phyloP scores from a whole-genome alignment of 2,888 invertebrate species.

The Palloptera scutellata region DNA sequence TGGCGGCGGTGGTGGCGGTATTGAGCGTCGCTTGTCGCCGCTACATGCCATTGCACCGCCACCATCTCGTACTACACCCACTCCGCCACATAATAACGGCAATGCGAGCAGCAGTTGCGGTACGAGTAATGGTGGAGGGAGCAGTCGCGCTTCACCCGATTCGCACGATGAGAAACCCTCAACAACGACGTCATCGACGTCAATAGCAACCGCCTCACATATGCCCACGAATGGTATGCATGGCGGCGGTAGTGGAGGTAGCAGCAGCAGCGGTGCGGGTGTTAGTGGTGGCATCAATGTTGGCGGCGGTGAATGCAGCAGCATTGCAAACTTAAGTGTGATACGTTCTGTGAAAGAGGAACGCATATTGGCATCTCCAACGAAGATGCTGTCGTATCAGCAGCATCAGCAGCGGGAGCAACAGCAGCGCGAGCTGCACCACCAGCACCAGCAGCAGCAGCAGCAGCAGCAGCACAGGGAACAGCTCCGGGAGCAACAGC shows the following conservation, averaged over 20 bases:
- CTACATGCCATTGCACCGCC: slow-evolving; percentile 19
- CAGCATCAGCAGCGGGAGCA: slow-evolving; percentile 51
- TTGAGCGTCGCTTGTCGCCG: slow-evolving; percentile 37
- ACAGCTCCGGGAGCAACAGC: slow-evolving; percentile 49
- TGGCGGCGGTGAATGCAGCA: slow-evolving; percentile 29
- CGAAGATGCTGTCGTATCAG: slow-evolving; percentile 59
- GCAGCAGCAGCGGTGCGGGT: slow-evolving; percentile 30
- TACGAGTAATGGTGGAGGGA: slow-evolving; percentile 55
- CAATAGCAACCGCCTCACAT: slow-evolving; percentile 27
- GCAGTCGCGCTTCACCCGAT: slow-evolving; percentile 63
- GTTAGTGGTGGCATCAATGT: slow-evolving; percentile 36
- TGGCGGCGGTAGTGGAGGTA: slow-evolving; percentile 29
- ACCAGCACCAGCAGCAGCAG: slow-evolving; percentile 45
- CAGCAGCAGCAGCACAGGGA: slow-evolving; percentile 49
- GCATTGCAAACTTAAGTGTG: slow-evolving; percentile 57
- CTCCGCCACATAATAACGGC: slow-evolving; percentile 60
- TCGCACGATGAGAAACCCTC: slow-evolving; percentile 62
- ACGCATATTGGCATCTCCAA: slow-evolving; percentile 60
- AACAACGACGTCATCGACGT: slow-evolving; percentile 44
- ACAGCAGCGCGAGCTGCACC: slow-evolving; percentile 49
- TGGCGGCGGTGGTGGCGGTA: slow-evolving; percentile 29
- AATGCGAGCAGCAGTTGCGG: slow-evolving; percentile 50
- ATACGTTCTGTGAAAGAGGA: slow-evolving; percentile 64
- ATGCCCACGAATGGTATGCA: slow-evolving; percentile 53
- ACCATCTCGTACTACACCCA: slow-evolving; percentile 52